Evolutionary conservation across 92 coral and sea anemone genomes (phyloP).

Genomic region (Meandrina meandrites): DNA sequence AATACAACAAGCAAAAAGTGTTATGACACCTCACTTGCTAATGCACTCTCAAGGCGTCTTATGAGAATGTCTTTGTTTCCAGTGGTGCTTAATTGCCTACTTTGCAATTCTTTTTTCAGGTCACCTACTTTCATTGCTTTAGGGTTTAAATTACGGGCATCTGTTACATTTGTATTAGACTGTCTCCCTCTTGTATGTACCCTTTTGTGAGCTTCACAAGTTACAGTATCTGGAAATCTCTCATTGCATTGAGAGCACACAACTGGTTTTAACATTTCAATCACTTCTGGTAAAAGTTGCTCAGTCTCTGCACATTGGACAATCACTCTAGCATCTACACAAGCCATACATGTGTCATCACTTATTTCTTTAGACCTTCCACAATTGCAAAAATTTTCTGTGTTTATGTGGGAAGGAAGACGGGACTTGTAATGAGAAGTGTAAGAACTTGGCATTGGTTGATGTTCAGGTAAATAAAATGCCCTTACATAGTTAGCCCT

Average conservation of each 20-base stretch:
- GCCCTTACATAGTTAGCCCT: no score
- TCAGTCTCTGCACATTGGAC: background rate
- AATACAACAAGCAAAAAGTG: background rate
- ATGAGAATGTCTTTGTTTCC: constrained; percentile 20
- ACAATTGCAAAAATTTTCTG: constrained; percentile 25
- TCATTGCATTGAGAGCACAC: constrained; percentile 23
- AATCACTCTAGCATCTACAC: constrained; percentile 12
- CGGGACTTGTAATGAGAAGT: constrained; percentile 38
- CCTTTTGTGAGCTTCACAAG: background rate
- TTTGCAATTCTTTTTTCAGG: background rate
- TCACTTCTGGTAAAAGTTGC: background rate
- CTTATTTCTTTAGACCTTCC: no score
- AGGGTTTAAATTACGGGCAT: background rate
- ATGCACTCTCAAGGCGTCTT: constrained; percentile 20
- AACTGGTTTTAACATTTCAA: constrained; percentile 24
- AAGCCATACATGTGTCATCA: background rate
- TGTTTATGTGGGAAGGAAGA: constrained; percentile 31
- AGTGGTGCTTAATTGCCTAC: constrained; percentile 8
- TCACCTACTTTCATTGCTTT: background rate
- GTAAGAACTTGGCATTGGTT: constrained; percentile 47
- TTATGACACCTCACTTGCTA: background rate
- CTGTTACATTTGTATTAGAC: background rate
- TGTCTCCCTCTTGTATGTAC: background rate
- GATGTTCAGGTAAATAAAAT: constrained; percentile 57
- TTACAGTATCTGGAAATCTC: constrained; percentile 16